Conservation (phyloP, 2,888 invertebrate genomes). For the Agrilus biguttatus region DNA sequence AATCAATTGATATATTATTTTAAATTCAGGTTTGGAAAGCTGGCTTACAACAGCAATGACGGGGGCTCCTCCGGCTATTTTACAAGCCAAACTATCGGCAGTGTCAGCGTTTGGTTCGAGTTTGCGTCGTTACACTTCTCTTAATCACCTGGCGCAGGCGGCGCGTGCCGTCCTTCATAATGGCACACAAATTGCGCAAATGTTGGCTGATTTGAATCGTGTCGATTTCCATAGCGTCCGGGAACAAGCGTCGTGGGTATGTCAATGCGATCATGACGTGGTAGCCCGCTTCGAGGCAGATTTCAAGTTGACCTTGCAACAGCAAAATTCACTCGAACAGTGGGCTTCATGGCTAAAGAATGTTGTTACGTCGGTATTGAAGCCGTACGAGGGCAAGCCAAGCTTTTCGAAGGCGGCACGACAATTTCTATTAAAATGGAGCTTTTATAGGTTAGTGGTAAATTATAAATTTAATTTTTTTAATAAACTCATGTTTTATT, state of each 20-base stretch:
- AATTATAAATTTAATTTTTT: too few species aligned
- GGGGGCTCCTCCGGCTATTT: constrained; percentile 69
- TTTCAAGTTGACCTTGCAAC: constrained; percentile 82
- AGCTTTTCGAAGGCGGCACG: constrained; percentile 75
- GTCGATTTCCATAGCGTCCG: constrained; percentile 97
- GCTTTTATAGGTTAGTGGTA: constrained; percentile 69
- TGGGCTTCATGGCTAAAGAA: constrained; percentile 97
- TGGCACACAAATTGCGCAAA: constrained; percentile 87
- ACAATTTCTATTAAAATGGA: constrained; percentile 96
- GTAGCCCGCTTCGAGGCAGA: constrained; percentile 74
- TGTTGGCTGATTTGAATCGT: constrained; percentile 90
- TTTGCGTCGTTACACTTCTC: constrained; percentile 85
- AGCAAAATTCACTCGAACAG: constrained; percentile 86
- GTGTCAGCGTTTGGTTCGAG: constrained; percentile 91
- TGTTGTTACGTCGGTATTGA: constrained; percentile 79
- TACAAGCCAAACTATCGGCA: constrained; percentile 67
- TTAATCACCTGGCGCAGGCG: constrained; percentile 89
- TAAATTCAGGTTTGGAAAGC: constrained; percentile 54
- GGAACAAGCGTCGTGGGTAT: constrained; percentile 90
- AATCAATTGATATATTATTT: neutral
- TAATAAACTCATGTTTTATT: constrained; percentile 7
- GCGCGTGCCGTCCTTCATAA: constrained; percentile 93
- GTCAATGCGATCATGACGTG: constrained; percentile 76
- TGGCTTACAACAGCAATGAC: constrained; percentile 76
- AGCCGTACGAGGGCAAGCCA: constrained; percentile 72